A percentile compares a stretch with the other conserved stretches of the same genome.
phyloP scores from a whole-genome alignment of 2,113 vertebrate species.

The Anolis sagrei region DNA sequence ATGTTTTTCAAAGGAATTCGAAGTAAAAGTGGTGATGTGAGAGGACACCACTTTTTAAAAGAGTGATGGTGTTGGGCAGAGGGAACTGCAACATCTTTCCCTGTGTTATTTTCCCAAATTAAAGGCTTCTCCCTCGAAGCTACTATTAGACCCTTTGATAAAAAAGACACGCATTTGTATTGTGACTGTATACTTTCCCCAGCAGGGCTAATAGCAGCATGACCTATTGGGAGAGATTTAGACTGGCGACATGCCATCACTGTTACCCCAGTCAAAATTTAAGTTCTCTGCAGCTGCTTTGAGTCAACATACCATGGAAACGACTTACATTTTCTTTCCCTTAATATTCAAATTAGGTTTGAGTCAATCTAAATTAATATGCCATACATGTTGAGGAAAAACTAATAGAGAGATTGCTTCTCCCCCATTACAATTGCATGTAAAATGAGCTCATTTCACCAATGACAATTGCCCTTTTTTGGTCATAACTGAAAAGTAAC shows the following conservation, averaged over 20 bases:
- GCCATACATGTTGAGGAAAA: not conserved
- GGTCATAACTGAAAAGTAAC: not conserved
- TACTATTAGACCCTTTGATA: not conserved
- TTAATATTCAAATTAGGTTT: not conserved
- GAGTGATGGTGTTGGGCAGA: not conserved
- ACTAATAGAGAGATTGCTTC: not conserved
- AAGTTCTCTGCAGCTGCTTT: not conserved
- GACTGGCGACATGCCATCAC: not conserved
- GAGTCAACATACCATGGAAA: not conserved
- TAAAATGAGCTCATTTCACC: not conserved
- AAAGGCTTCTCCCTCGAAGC: not conserved
- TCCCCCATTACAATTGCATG: not conserved
- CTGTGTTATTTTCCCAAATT: not conserved
- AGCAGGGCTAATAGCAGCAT: not conserved
- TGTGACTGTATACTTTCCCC: not conserved
- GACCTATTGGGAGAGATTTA: not conserved
- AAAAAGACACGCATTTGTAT: not conserved
- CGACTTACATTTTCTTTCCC: not conserved
- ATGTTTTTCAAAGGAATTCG: not conserved
- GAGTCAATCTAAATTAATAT: not conserved
- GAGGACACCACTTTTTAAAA: not conserved
- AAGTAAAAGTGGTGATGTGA: not conserved
- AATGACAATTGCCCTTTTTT: not conserved
- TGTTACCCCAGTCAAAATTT: not conserved
- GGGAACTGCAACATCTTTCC: not conserved